Conservation (phyloP, 1,140 invertebrate species). For the Bombus superbus region DNA sequence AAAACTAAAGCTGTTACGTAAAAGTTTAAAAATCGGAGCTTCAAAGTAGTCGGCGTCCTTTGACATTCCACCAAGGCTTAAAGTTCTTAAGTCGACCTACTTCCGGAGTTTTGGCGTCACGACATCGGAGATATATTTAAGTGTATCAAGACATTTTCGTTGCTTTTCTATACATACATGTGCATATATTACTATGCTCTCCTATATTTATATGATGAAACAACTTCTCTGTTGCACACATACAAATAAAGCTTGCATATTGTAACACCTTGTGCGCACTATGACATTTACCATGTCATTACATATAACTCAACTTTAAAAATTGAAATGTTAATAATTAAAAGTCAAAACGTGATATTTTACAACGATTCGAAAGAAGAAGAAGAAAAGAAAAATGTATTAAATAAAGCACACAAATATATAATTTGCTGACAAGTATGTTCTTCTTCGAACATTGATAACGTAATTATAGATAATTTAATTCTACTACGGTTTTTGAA, state of each 20-base stretch:
- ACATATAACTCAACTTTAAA: neutral
- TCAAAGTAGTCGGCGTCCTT: slow-evolving; percentile 49
- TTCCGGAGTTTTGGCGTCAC: slow-evolving; percentile 38
- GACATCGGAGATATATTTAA: neutral
- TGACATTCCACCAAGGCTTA: slow-evolving; percentile 21
- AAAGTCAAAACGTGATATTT: neutral
- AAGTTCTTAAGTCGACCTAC: slow-evolving; percentile 13
- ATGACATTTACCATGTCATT: neutral
- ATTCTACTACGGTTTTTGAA: neutral
- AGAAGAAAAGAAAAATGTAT: neutral
- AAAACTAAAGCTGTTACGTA: slow-evolving; percentile 16
- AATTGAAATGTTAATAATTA: neutral
- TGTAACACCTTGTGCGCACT: neutral
- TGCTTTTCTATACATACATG: neutral
- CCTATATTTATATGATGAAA: neutral
- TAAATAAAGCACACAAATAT: neutral
- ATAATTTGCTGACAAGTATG: neutral
- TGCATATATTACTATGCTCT: neutral
- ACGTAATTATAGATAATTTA: neutral
- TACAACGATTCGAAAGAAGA: neutral
- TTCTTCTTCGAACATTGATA: neutral
- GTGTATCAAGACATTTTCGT: neutral
- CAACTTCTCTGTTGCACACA: no score
- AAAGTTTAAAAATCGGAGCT: slow-evolving; percentile 18
- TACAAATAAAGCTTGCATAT: neutral